A percentile compares a stretch with the other conserved stretches of the same genome.
Evolutionary conservation across 2,113 vertebrate genomes (phyloP).

Genomic region (Taurulus bubalis): DNA sequence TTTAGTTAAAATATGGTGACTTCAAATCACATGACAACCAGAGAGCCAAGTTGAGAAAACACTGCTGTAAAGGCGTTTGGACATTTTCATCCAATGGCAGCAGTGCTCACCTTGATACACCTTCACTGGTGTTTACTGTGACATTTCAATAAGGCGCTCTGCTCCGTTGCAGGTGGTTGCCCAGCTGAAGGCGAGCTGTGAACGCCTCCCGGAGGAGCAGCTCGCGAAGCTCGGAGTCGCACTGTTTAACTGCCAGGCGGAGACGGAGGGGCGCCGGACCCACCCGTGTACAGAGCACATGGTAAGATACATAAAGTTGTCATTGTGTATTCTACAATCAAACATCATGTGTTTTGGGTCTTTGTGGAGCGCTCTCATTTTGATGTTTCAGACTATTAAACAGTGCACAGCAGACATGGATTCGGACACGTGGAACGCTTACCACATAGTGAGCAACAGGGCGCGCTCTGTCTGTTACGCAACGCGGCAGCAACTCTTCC

Average conservation of each 20-base stretch:
- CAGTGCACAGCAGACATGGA: conserved; percentile 87
- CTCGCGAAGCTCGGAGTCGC: conserved; percentile 83
- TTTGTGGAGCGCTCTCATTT: neutral
- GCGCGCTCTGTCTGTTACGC: conserved; percentile 87
- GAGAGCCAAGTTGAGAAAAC: neutral
- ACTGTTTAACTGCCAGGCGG: conserved; percentile 85
- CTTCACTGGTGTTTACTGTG: neutral
- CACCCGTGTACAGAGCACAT: conserved; percentile 80
- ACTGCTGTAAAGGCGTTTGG: neutral
- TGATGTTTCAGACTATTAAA: conserved; percentile 77
- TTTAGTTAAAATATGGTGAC: neutral
- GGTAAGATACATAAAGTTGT: conserved; percentile 60
- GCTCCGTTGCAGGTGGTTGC: conserved; percentile 73
- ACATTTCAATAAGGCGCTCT: neutral
- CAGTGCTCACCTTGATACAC: neutral
- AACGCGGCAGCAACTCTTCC: conserved; percentile 86
- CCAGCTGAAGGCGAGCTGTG: conserved; percentile 76
- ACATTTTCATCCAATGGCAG: neutral
- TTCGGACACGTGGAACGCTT: conserved; percentile 87
- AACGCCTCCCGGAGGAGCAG: conserved; percentile 82
- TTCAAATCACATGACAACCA: neutral
- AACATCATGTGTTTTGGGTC: neutral
- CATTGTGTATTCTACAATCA: neutral
- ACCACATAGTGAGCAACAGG: conserved; percentile 89
- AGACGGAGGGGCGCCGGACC: conserved; percentile 73